Evolutionary conservation across 2,797 vertebrate species (phyloP).

Genomic region (Nannoperca australis): DNA sequence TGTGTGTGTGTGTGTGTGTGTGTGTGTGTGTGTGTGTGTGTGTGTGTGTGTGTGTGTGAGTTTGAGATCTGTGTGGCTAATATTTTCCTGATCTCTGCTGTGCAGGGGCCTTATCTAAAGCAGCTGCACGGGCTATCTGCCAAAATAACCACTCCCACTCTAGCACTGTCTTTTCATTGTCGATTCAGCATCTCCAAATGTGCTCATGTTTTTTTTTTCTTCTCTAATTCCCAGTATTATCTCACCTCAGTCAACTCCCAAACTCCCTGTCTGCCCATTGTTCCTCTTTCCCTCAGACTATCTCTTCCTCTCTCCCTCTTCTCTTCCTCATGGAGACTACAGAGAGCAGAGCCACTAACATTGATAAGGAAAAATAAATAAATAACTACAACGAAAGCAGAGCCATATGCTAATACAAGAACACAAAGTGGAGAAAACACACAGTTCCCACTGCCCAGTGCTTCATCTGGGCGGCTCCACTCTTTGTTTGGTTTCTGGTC

Average conservation of each 20-base stretch:
- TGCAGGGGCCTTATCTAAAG: slow-evolving; percentile 52
- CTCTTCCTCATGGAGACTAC: slow-evolving; percentile 23
- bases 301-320: slow-evolving; percentile 25
- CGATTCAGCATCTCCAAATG: slow-evolving; percentile 58
- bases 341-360: slow-evolving; percentile 32
- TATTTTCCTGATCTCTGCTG: slow-evolving; percentile 67
- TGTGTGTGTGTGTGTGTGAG: slow-evolving; percentile 2
- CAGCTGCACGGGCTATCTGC: slow-evolving; percentile 73
- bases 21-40: slow-evolving; percentile 3
- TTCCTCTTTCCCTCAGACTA: slow-evolving; percentile 24
- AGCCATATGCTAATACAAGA: slow-evolving; percentile 20
- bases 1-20: slow-evolving; percentile 7
- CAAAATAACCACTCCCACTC: slow-evolving; percentile 70
- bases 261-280: slow-evolving; percentile 37
- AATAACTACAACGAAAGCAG: not conserved
- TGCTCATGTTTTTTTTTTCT: slow-evolving; percentile 41
- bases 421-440: slow-evolving; percentile 18
- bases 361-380: slow-evolving; percentile 40
- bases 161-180: slow-evolving; percentile 51
- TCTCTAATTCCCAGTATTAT: slow-evolving; percentile 53
- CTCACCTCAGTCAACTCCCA: slow-evolving; percentile 46
- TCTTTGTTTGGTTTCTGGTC: slow-evolving; percentile 42
- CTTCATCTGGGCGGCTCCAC: slow-evolving; percentile 9
- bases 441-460: slow-evolving; percentile 16
- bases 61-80: slow-evolving; percentile 31